Evolutionary conservation across 2,888 invertebrate species (phyloP).

Genomic region (Leucoptera coffeella): DNA sequence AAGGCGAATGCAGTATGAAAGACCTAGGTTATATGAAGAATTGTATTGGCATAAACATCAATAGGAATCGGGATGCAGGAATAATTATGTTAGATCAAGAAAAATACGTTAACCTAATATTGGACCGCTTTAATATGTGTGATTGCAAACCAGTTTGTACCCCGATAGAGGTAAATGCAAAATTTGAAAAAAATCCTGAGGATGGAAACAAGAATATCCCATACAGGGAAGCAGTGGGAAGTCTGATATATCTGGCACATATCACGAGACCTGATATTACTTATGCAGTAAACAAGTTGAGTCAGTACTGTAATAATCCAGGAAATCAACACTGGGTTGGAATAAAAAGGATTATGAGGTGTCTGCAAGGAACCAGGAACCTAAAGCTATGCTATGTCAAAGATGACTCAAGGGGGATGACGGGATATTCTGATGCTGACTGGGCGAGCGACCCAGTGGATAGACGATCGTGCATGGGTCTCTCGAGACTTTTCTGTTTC

Average conservation of each 20-base stretch:
- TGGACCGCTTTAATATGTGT: conserved; percentile 3
- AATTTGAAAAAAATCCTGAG: conserved; percentile 4
- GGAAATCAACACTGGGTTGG: conserved; percentile 6
- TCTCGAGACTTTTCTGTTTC: conserved; percentile 6
- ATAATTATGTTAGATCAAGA: conserved; percentile 4
- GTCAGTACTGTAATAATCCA: conserved; percentile 5
- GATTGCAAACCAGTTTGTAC: conserved; percentile 3
- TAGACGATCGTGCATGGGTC: conserved; percentile 7
- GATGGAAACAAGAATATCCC: conserved; percentile 4
- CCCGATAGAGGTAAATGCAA: conserved; percentile 2
- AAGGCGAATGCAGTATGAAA: conserved; percentile 5
- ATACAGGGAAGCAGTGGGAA: conserved; percentile 4
- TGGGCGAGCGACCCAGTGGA: conserved; percentile 6
- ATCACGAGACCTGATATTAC: conserved; percentile 6
- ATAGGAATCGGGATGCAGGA: not conserved
- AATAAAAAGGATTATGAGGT: conserved; percentile 6
- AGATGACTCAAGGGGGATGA: conserved; percentile 6
- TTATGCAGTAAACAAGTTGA: conserved; percentile 4
- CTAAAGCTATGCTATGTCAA: conserved; percentile 4
- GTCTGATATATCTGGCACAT: conserved; percentile 3
- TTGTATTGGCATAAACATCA: conserved; percentile 4
- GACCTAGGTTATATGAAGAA: conserved; percentile 3
- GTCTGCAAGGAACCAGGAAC: conserved; percentile 7
- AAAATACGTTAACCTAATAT: conserved; percentile 4
- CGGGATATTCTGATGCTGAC: conserved; percentile 9